Base-by-base conservation (phyloP, 2,888 invertebrate species). In the Scaeva pyrastri region DNA sequence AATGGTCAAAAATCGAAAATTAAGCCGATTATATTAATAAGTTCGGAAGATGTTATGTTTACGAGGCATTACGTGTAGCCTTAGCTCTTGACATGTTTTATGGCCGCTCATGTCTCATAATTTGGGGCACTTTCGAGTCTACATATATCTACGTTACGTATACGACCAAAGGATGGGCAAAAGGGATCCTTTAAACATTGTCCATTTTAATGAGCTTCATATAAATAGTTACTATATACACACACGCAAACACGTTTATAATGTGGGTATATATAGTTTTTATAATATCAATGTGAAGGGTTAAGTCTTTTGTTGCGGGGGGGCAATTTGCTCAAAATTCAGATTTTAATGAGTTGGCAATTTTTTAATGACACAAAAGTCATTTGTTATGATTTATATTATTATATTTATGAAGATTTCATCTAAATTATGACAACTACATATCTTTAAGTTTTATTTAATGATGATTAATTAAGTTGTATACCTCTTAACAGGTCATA, bases 1-100 rank as follows among this genome's bases (percentile, higher is more conserved):
- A 81, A 85, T 85, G 80, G 85, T 85, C 85, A 76, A 81, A 85
- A 81, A 85, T 85, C 85, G 85, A 81, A 81, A 85, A 80, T 80
- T 85, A 85, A 85, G 85, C 76, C 81, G 85, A 81, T 85, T 85
- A 81, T 81, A 85, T 85, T 85, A 85, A 85, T 85, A 85, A 85
- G 81, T 73, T 81, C 76, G 72, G 60, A 73, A 62, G 81, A 81
- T 76, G 85, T 81, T 68, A 71, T 76, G 60, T 81, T 81, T 81
- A 76, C 76, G 85, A 76, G 81, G 68, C 55, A 68, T 76, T 81
- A 72, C 68, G 75, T 81, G 75, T 73, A 81, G 81, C 73, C 55
- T 72, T 81, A 81, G 76, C 60, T 76, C 68, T 81, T 75, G 80
- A 80, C 84, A 75, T 84, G 80, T 56, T 84, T 84, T 84, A 84